These are phyloP conservation scores for Lycaon pictus DNA, from an alignment of 2,113 vertebrate genomes.

Conservation along the genomic window DNA sequence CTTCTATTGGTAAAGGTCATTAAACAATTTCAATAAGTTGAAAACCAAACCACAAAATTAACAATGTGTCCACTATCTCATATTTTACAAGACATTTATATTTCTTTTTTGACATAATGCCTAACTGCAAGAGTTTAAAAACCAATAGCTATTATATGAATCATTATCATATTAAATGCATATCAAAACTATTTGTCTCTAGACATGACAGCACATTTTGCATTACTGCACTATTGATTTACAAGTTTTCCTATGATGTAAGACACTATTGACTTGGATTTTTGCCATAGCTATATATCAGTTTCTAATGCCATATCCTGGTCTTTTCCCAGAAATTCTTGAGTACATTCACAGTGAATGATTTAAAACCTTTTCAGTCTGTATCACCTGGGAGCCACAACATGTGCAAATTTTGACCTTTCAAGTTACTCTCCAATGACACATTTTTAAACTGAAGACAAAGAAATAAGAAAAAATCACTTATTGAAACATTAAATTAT, in stretches of 20 bases:
- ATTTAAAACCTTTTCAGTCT: slow-evolving; percentile 54
- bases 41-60: background rate
- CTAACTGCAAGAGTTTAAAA: background rate
- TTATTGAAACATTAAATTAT: background rate
- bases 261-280: slow-evolving; percentile 16
- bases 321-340: slow-evolving; percentile 45
- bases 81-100: background rate
- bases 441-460: slow-evolving; percentile 67
- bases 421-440: slow-evolving; percentile 63
- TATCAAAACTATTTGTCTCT: background rate
- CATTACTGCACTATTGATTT: background rate
- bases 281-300: slow-evolving; percentile 35
- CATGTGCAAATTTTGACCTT: slow-evolving; percentile 77
- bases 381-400: slow-evolving; percentile 44
- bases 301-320: slow-evolving; percentile 48
- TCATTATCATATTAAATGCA: slow-evolving; percentile 19
- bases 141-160: background rate
- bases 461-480: slow-evolving; percentile 27
- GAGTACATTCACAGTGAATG: slow-evolving; percentile 29
- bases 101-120: background rate
- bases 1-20: slow-evolving; percentile 6
- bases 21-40: slow-evolving; percentile 18
- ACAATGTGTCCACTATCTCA: background rate
- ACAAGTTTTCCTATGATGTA: background rate
- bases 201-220: background rate